Evolutionary conservation across 2,113 vertebrate genomes (phyloP), one percentile per base, ranked within the genome.

Genomic region (Gallinago media): DNA sequence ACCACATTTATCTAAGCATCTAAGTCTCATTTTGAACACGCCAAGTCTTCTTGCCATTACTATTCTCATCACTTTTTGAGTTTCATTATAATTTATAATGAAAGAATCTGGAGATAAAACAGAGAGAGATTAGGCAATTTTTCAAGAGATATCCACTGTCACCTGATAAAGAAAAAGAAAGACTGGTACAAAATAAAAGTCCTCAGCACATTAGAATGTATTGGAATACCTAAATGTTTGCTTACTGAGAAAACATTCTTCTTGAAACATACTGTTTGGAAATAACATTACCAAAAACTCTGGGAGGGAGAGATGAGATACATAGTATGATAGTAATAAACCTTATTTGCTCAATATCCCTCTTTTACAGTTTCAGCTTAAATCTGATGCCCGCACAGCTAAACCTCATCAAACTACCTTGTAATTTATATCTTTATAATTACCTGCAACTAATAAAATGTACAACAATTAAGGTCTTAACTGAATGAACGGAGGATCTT

Each of bases 81-180:
- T 97, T 96, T 81, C 79, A 96, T 97, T 97, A 96, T 95, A 96
- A 97, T 96, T 96, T 94, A 88, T 93, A 98, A 98, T 93, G 92
- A 93, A 90, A 32, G n/a, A 95, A 80, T 83, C 62, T 92, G 62
- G 68, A 96, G 86, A 96, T 96, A 92, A 98, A 93, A 94, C 54
- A 94, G 32, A 71, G 72, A 92, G 73, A 89, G 96, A 97, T 96
- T 76, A 94, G 86, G 85, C 55, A 97, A 91, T 96, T 97, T 97
- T 97, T 98, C 94, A 97, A 95, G 89, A 63, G 56, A 86, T 70
- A 95, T 80, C 73, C 59, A 78, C 63, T 94, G 91, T 76, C 94
- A 95, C 85, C 80, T 91, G 68, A 59, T 3, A 85, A 63, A 92
- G 88, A 46, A 47, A 87, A 93, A 70, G 52, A 86, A 42, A 63